A percentile compares a stretch with the other conserved stretches of the same genome.
Evolutionary conservation across 2,113 vertebrate genomes (phyloP).

Genomic region (Haemorhous mexicanus): DNA sequence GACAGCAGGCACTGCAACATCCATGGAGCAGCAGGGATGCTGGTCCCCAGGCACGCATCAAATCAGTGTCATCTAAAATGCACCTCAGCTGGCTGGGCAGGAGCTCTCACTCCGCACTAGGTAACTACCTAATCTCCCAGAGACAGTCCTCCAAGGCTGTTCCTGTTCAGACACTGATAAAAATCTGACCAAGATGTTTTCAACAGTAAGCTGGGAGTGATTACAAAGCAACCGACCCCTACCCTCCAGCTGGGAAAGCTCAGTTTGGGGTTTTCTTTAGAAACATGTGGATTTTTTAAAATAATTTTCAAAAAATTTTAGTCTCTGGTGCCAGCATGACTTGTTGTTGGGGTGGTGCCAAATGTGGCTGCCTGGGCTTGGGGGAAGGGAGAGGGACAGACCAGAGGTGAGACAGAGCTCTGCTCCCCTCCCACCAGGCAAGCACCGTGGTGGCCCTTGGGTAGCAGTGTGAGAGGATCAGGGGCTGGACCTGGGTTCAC

Average conservation of each 20-base stretch:
- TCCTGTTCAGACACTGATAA: conserved; percentile 40
- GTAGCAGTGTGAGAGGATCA: not conserved
- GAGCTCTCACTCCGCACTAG: not conserved
- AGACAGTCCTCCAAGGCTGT: conserved; percentile 7
- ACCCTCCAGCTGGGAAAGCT: conserved; percentile 9
- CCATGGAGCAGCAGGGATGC: not conserved
- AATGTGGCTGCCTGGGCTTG: fast-evolving
- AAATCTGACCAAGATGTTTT: conserved; percentile 54
- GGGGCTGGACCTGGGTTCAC: not conserved
- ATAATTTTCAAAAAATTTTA: not conserved
- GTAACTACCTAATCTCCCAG: conserved; percentile 28
- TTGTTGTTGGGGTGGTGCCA: not conserved
- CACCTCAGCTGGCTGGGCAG: not conserved
- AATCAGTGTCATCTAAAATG: not conserved
- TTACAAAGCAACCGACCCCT: conserved; percentile 27
- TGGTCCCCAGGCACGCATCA: not conserved
- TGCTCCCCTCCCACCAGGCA: not conserved
- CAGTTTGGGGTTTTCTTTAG: not conserved
- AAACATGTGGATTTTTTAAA: not conserved
- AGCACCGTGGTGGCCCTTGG: fast-evolving
- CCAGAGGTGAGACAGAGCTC: not conserved
- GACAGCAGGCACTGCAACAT: not conserved
- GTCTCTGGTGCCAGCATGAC: not conserved
- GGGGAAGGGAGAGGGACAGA: not conserved
- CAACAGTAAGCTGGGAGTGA: conserved; percentile 23